Evolutionary conservation across 2,888 invertebrate species (phyloP).

Genomic region (Callyntrura guangdongensis): DNA sequence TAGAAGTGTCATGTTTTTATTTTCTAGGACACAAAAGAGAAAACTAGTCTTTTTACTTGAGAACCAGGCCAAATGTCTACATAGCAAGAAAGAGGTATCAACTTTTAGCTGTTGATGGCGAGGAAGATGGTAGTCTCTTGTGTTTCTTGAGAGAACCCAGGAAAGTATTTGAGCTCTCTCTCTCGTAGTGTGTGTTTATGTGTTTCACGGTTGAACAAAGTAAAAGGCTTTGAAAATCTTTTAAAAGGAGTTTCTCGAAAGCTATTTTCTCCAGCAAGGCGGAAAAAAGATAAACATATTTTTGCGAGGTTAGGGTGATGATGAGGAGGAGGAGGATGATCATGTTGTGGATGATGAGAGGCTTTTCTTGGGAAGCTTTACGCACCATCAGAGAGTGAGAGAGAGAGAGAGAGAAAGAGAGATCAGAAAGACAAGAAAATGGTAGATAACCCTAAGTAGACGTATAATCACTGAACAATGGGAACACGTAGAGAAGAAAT

Average conservation of each 20-base stretch:
- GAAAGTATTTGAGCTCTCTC: too few species aligned
- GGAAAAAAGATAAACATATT: slow-evolving; percentile 53
- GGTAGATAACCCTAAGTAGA: not conserved
- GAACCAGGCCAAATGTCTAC: too few species aligned
- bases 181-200: not conserved
- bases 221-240: slow-evolving; percentile 57
- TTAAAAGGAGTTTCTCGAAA: slow-evolving; percentile 47
- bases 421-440: not conserved
- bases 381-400: not conserved
- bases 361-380: not conserved
- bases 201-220: slow-evolving; percentile 49
- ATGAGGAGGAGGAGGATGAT: not conserved
- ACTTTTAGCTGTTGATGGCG: not conserved
- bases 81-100: too few species aligned
- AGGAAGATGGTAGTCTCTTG: not conserved
- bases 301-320: slow-evolving; percentile 33
- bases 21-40: too few species aligned
- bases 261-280: slow-evolving; percentile 27
- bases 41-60: too few species aligned
- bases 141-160: not conserved
- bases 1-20: too few species aligned
- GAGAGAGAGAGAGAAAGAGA: not conserved
- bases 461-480: not conserved
- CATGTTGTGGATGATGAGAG: not conserved
- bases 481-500: not conserved